A percentile compares a stretch with the other conserved stretches of the same genome.
phyloP scores from a whole-genome alignment of 1,140 invertebrate species.

The Dinothrombium tinctorium region DNA sequence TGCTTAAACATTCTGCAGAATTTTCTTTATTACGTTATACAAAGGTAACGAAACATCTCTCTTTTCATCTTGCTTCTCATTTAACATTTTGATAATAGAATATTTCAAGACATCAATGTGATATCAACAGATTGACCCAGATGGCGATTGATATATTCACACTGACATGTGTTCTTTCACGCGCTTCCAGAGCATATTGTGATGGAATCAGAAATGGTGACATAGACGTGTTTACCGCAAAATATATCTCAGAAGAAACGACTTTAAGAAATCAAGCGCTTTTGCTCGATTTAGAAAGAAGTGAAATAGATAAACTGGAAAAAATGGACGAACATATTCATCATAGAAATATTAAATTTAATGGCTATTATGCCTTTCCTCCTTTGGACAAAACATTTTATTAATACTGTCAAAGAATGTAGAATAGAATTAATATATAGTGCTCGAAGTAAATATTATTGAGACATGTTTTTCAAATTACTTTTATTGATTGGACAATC shows the following conservation, averaged over 20 bases:
- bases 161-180: constrained; percentile 28
- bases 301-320: background rate
- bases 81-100: constrained; percentile 2
- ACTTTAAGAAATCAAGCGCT: background rate
- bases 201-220: constrained; percentile 38
- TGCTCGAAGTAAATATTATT: no score
- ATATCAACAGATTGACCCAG: constrained; percentile 28
- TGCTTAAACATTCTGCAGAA: background rate
- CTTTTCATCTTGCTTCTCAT: background rate
- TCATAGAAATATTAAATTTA: constrained; percentile 1
- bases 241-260: background rate
- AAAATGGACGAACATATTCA: background rate
- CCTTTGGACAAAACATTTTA: background rate
- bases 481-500: background rate
- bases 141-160: constrained; percentile 31
- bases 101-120: constrained; percentile 27
- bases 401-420: background rate
- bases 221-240: constrained; percentile 33
- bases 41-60: background rate
- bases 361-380: constrained; percentile 1
- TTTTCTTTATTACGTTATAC: background rate
- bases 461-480: background rate
- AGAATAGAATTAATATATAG: background rate
- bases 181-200: constrained; percentile 38
- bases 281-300: background rate